A percentile compares a stretch with the other conserved stretches of the same genome.
Conservation (phyloP, 2,888 invertebrate species). For the Acronicta alni region DNA sequence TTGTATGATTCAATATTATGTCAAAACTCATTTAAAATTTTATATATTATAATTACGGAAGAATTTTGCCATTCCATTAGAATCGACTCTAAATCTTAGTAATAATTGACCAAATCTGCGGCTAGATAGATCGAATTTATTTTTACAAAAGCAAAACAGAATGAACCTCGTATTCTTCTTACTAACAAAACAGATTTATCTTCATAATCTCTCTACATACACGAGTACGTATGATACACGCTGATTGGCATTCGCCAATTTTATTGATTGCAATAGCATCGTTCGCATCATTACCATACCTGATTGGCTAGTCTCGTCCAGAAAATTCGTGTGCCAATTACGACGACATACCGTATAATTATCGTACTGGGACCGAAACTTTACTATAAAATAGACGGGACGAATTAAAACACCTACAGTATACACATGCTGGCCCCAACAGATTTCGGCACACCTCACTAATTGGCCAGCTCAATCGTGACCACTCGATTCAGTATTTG, state of each 20-base stretch:
- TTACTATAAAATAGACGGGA: conserved; percentile 64
- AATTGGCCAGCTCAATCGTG: conserved; percentile 74
- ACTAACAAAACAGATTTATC: neutral
- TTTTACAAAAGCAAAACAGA: too few relatives aligned
- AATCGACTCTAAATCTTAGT: too few relatives aligned
- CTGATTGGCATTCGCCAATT: conserved; percentile 62
- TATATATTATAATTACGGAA: too few relatives aligned
- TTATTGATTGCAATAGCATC: conserved; percentile 72
- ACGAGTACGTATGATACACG: conserved; percentile 46
- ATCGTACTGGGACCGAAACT: conserved; percentile 71
- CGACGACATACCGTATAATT: conserved; percentile 47
- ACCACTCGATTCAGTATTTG: conserved; percentile 63
- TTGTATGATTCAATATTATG: too few relatives aligned
- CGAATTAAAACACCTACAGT: conserved; percentile 72
- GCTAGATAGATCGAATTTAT: neutral
- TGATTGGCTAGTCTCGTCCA: conserved; percentile 69
- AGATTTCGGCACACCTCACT: conserved; percentile 76
- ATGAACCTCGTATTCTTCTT: too few relatives aligned
- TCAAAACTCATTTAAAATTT: too few relatives aligned
- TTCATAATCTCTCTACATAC: neutral
- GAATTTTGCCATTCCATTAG: too few relatives aligned
- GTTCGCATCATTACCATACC: conserved; percentile 79
- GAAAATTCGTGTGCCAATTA: conserved; percentile 57
- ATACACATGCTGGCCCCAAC: conserved; percentile 55
- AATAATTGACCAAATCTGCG: too few relatives aligned